Base-by-base conservation (phyloP, 2,888 invertebrate genomes). In the Thera britannica region DNA sequence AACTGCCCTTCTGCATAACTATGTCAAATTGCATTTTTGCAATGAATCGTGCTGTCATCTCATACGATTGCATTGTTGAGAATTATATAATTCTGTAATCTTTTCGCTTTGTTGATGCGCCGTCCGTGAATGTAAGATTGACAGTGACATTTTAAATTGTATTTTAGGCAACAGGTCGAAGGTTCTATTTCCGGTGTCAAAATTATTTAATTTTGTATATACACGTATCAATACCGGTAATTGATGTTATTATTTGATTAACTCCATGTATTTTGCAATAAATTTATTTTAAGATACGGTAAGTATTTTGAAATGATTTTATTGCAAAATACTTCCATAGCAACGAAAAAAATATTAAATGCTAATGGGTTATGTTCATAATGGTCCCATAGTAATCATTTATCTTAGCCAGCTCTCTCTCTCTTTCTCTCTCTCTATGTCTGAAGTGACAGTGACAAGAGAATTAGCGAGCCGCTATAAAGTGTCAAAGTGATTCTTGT, bases 121-220 rank as follows among this genome's bases (percentile, higher is more conserved):
- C 48, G 34, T 48, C 41, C 41, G 38, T n/a, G 46, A 49, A 36
- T 59, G 5, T 8, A 46, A 82, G 84, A 83, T 81, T 79, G 83
- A 83, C 79, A 68, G 51, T 62, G 83, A 72, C 80, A 77, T 84
- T 83, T 79, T 72, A 75, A 75, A 62, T 75, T 62, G 55, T 41
- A 67, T 71, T 74, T 77, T 73, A 72, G 59, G 77, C 72, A 75
- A 79, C 65, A 70, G 79, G 76, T 78, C 79, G 74, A 41, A 71
- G 68, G 72, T 71, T 65, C 64, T 67, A 58, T 70, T 72, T 77
- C 67, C 70, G 60, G 72, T 67, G 44, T 61, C 55, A 65, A 52
- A 9, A 65, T 44, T 57, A 48, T 36, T n/a, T 2, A 23, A 23
- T 23, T 23, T 1, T 52, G 9, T 52, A 34, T 52, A 5, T 35